Evolutionary conservation across 2,797 vertebrate species (phyloP).

Genomic region (Tapera naevia): DNA sequence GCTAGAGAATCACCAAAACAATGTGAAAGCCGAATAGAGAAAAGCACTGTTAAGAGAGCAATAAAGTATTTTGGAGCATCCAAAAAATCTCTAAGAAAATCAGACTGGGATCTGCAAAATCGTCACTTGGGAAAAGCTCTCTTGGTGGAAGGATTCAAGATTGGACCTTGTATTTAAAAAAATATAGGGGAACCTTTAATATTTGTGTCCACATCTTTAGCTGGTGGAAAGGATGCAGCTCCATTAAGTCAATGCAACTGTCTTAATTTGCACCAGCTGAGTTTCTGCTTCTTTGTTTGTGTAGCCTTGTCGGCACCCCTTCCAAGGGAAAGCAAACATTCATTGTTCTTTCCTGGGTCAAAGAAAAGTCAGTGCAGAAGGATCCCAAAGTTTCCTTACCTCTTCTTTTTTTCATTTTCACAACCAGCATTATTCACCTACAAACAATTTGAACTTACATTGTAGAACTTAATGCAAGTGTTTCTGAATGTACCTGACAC

Average conservation of each 20-base stretch:
- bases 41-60: not conserved
- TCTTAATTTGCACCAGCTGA: slow-evolving; percentile 68
- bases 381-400: slow-evolving; percentile 28
- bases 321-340: slow-evolving; percentile 68
- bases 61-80: not conserved
- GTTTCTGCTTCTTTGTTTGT: slow-evolving; percentile 59
- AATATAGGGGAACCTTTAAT: not conserved
- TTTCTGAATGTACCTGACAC: slow-evolving; percentile 22
- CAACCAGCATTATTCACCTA: not conserved
- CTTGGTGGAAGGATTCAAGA: not conserved
- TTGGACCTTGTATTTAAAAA: slow-evolving; percentile 9
- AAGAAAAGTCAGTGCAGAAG: slow-evolving; percentile 55
- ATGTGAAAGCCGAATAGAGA: not conserved
- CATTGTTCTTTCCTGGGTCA: slow-evolving; percentile 60
- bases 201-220: slow-evolving; percentile 39
- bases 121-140: not conserved
- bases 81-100: not conserved
- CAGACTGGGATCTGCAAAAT: not conserved
- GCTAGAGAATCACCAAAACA: not conserved
- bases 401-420: not conserved
- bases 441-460: not conserved
- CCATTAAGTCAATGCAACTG: slow-evolving; percentile 18
- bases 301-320: slow-evolving; percentile 58
- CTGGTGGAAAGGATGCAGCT: slow-evolving; percentile 21
- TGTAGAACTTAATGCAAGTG: not conserved